Percentiles rank a stretch among this genome's conserved stretches.
These are phyloP conservation scores for Standfussiana lucernea DNA, from an alignment of 2,888 invertebrate species.

Conservation along the genomic window DNA sequence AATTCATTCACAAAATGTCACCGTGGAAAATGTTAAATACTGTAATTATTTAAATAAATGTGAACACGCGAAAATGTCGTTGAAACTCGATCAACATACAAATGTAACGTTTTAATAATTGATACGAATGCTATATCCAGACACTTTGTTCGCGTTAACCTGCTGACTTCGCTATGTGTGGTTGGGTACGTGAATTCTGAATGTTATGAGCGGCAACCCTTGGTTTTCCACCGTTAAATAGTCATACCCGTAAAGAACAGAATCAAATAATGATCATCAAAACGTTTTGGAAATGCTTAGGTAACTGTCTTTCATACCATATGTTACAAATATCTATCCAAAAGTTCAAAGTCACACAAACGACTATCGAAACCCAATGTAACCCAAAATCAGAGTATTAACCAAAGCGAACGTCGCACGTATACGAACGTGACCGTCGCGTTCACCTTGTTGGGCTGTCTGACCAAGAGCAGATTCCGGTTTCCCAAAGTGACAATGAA, in stretches of 20 bases:
- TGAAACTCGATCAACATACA: constrained; percentile 54
- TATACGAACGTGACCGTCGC: background rate
- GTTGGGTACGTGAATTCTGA: constrained; percentile 10
- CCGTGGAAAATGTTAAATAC: constrained; percentile 35
- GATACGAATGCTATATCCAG: constrained; percentile 16
- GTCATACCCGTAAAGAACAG: background rate
- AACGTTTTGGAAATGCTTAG: background rate
- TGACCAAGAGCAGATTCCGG: background rate
- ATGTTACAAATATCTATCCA: background rate
- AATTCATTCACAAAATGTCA: constrained; percentile 52
- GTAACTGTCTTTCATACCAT: background rate
- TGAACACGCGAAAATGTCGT: constrained; percentile 61
- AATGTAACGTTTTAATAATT: constrained; percentile 56
- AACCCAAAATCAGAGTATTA: too few species aligned
- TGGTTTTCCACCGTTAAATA: background rate
- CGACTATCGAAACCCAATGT: background rate
- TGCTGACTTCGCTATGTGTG: background rate
- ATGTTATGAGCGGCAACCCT: background rate
- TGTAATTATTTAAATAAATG: constrained; percentile 50
- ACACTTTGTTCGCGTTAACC: constrained; percentile 11
- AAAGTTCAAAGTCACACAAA: background rate
- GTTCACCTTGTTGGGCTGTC: background rate
- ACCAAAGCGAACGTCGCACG: background rate
- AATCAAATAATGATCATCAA: background rate
- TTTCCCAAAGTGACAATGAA: background rate